Evolutionary conservation across 1,140 invertebrate genomes (phyloP).

Genomic region (Papilio aristodemus): DNA sequence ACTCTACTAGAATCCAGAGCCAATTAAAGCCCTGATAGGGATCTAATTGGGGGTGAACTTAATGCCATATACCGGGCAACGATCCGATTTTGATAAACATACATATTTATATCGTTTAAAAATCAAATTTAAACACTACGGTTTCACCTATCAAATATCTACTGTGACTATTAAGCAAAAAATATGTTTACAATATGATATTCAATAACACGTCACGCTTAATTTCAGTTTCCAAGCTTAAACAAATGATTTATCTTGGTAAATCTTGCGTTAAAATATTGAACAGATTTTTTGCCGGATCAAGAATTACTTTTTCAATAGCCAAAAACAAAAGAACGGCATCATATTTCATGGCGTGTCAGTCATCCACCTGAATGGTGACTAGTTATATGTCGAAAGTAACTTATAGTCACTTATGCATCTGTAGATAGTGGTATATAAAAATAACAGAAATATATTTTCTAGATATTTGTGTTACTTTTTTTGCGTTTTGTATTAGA

Average conservation of each 20-base stretch:
- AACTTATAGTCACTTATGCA: background rate
- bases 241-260: background rate
- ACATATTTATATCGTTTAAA: background rate
- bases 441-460: background rate
- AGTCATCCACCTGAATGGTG: background rate
- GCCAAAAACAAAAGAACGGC: background rate
- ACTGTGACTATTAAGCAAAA: background rate
- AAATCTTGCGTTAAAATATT: background rate
- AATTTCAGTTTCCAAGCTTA: background rate
- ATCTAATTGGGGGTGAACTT: too few relatives aligned
- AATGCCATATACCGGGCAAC: too few relatives aligned
- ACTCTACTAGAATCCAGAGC: too few relatives aligned
- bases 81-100: too few relatives aligned
- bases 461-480: too few relatives aligned
- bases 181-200: background rate
- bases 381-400: background rate
- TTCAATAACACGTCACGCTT: background rate
- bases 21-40: too few relatives aligned
- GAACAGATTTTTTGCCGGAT: background rate
- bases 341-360: background rate
- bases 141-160: background rate
- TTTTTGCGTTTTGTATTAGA: too few relatives aligned
- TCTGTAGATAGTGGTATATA: background rate
- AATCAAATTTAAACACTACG: background rate
- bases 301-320: background rate